Base-by-base conservation (phyloP, 30 jellyfish, hydroid and myxozoan genomes). In the Euphysa ruthae region DNA sequence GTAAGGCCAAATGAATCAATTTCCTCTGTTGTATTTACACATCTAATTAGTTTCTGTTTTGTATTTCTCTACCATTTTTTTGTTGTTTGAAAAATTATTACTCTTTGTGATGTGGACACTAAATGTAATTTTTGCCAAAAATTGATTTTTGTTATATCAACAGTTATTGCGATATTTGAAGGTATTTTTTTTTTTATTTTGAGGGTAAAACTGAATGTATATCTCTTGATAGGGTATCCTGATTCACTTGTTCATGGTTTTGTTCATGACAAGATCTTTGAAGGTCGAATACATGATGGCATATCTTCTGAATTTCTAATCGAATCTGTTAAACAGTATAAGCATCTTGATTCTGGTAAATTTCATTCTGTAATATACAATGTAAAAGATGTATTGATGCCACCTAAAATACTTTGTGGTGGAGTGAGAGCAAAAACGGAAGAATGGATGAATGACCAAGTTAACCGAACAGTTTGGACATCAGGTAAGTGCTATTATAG, bases 181-280 rank as follows among this genome's bases (percentile, higher is more conserved):
- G n/a, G n/a, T n/a, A n/a, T n/a, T n/a, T n/a, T n/a, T n/a, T n/a
- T n/a, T n/a, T n/a, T n/a, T n/a, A n/a, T n/a, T n/a, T n/a, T n/a
- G n/a, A 4, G 20, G 3, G 60, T 28, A 2, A 21, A 56, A 4
- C 2, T 28, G 20, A 2, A 16, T 46, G 60, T n/a, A n/a, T n/a
- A n/a, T n/a, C n/a, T n/a, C n/a, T 6, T 0, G 4, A 10, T 60
- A 86, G 96, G 80, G 29, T 89, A 86, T 29, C 44, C 58, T 2
- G 74, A 73, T 21, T 79, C 96, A 22, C 64, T 24, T 15, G 96
- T 86, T 18, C 90, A 86, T 35, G 96, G 96, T 2, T 86, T 86
- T 44, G 56, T 86, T 20, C 92, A 86, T 70, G 85, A 86, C 51
- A 63, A 66, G 13, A 86, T 86, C 7, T 86, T 86, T 56, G 96